Evolutionary conservation across 2,888 invertebrate species (phyloP).

Genomic region (Rotaria socialis): DNA sequence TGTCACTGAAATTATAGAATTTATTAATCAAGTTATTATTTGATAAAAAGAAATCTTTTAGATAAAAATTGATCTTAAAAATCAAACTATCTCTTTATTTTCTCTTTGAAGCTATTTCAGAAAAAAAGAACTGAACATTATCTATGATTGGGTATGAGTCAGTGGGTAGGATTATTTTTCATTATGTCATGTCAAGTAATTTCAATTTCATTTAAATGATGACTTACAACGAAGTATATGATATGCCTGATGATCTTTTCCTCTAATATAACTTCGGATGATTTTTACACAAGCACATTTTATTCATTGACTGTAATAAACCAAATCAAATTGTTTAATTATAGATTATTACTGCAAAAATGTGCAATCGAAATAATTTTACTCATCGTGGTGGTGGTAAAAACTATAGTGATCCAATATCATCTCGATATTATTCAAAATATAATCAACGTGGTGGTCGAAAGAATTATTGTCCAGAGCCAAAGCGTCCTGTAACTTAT

Average conservation of each 20-base stretch:
- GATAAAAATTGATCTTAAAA: neutral
- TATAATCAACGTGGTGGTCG: neutral
- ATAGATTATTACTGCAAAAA: neutral
- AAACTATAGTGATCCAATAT: neutral
- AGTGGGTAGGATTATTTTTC: neutral
- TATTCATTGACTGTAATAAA: neutral
- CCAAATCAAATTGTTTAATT: neutral
- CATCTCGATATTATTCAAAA: neutral
- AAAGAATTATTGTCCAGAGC: neutral
- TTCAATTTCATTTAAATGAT: too few relatives aligned
- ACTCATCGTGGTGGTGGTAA: neutral
- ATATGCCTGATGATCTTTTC: neutral
- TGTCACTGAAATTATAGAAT: neutral
- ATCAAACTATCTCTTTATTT: neutral
- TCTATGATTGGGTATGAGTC: neutral
- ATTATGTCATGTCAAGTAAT: too few relatives aligned
- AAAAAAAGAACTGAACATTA: neutral
- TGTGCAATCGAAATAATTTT: neutral
- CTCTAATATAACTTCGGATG: too few relatives aligned
- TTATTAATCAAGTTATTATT: neutral
- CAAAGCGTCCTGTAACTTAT: neutral
- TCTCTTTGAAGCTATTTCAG: too few relatives aligned
- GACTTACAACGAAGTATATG: neutral
- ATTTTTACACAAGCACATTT: too few relatives aligned
- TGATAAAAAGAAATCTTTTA: neutral